These are phyloP conservation scores for Buceros bicornis DNA, from an alignment of 2,797 vertebrate species.

Conservation along the genomic window DNA sequence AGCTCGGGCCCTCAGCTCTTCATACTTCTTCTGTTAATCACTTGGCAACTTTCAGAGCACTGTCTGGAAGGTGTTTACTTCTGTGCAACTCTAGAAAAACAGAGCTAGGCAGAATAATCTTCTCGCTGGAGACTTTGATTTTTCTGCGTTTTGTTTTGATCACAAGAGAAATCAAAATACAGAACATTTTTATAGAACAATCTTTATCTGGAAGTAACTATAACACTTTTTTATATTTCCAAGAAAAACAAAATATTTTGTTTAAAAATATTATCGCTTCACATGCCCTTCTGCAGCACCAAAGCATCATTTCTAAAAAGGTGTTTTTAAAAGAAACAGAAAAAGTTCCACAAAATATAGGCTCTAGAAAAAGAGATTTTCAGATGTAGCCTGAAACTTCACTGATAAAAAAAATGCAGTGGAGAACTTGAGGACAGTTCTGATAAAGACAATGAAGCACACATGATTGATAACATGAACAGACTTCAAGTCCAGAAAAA, in stretches of 20 bases:
- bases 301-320: neutral
- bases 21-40: constrained; percentile 68
- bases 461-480: neutral
- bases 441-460: neutral
- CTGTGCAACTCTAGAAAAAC: constrained; percentile 49
- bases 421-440: neutral
- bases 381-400: neutral
- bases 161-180: constrained; percentile 19
- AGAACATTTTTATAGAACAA: neutral
- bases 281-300: neutral
- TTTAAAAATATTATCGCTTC: constrained; percentile 32
- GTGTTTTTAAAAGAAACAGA: neutral
- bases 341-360: neutral
- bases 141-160: constrained; percentile 39
- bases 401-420: neutral
- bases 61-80: constrained; percentile 72
- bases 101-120: constrained; percentile 24
- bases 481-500: neutral
- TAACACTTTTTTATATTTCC: neutral
- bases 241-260: constrained; percentile 26
- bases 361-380: neutral
- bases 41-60: constrained; percentile 33
- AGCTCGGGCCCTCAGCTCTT: constrained; percentile 15
- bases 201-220: neutral
- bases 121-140: neutral